Conservation (phyloP, 2,888 invertebrate species). For the Villa cingulata region DNA sequence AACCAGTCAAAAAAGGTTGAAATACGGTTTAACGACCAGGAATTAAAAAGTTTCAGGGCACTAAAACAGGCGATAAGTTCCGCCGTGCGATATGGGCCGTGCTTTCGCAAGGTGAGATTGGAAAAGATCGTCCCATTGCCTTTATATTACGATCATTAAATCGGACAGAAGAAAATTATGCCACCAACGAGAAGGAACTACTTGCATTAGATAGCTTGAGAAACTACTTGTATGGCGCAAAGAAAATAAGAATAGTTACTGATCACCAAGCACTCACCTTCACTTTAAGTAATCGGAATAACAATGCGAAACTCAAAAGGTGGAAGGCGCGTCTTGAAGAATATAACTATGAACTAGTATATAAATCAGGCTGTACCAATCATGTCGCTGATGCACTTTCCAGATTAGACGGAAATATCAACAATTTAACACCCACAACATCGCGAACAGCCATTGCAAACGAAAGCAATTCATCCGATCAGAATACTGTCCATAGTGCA, state of each 20-base stretch:
- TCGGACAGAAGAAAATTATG: conserved; percentile 11
- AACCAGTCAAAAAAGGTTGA: not conserved
- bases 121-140: conserved; percentile 1
- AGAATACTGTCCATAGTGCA: too few relatives aligned
- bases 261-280: conserved; percentile 13
- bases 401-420: too few relatives aligned
- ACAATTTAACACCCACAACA: not conserved
- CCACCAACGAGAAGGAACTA: conserved; percentile 11
- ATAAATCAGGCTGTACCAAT: conserved; percentile 10
- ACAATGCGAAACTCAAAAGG: too few relatives aligned
- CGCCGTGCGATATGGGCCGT: conserved; percentile 3
- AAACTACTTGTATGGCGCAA: conserved; percentile 12
- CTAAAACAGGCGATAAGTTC: not conserved
- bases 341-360: too few relatives aligned
- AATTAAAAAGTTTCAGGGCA: not conserved
- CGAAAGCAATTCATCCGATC: too few relatives aligned
- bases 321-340: too few relatives aligned
- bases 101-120: not conserved
- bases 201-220: conserved; percentile 7
- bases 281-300: conserved; percentile 3
- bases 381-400: too few relatives aligned
- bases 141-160: conserved; percentile 2
- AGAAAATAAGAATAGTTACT: conserved; percentile 10
- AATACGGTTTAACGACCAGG: not conserved
- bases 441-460: too few relatives aligned